A percentile compares a stretch with the other conserved stretches of the same genome.
These are phyloP conservation scores for Brachyopa scutellaris DNA, from an alignment of 2,888 invertebrate genomes.

Conservation along the genomic window DNA sequence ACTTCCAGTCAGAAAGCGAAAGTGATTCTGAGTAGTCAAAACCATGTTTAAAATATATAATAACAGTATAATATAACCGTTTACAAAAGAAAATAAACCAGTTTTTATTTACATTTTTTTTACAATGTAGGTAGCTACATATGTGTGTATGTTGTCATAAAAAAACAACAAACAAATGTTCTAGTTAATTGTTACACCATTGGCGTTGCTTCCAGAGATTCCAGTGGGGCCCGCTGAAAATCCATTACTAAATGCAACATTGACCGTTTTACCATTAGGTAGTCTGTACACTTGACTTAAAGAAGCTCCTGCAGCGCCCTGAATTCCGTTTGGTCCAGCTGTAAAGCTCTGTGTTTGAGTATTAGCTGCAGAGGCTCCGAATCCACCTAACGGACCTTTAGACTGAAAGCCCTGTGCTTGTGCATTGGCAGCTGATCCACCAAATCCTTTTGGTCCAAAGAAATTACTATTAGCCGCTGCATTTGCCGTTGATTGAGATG, in stretches of 20 bases:
- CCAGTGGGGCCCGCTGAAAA: constrained; percentile 77
- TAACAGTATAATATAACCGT: no score
- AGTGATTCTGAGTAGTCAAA: constrained; percentile 83
- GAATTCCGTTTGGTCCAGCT: constrained; percentile 75
- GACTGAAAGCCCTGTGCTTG: constrained; percentile 80
- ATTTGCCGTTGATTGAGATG: constrained; percentile 78
- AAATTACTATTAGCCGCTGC: constrained; percentile 76
- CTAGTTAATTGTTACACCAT: constrained; percentile 76
- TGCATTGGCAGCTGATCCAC: constrained; percentile 78
- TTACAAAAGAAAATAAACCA: no score
- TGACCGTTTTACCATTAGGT: constrained; percentile 81
- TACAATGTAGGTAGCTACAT: no score
- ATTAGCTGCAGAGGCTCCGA: constrained; percentile 80
- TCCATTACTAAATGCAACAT: constrained; percentile 79
- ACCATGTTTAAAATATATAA: not conserved
- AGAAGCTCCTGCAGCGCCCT: constrained; percentile 79
- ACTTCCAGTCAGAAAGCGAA: constrained; percentile 86
- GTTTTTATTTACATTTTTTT: constrained; percentile 4
- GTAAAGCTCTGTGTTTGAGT: constrained; percentile 79
- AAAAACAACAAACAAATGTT: no score
- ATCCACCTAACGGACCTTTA: constrained; percentile 77
- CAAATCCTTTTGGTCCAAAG: constrained; percentile 75
- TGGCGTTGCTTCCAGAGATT: constrained; percentile 73
- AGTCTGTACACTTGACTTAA: constrained; percentile 80
- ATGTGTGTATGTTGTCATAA: no score